These are phyloP conservation scores for Temnothorax rugatulus DNA, from an alignment of 2,888 invertebrate genomes.

Conservation along the genomic window DNA sequence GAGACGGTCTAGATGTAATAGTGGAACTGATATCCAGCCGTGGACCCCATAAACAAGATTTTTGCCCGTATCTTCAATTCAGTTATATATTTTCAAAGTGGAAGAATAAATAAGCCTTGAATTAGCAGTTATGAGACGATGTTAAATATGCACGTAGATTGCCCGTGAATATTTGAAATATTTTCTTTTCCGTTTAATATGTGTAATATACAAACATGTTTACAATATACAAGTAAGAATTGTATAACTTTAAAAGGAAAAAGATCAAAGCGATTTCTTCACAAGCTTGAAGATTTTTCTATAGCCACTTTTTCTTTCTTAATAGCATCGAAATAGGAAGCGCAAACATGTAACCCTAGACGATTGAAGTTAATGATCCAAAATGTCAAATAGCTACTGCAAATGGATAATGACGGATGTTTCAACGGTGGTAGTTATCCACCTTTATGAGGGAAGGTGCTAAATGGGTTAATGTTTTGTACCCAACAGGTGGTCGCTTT, in stretches of 20 bases:
- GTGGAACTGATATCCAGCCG: background rate
- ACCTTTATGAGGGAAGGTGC: slow-evolving; percentile 82
- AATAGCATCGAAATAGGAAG: background rate
- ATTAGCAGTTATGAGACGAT: background rate
- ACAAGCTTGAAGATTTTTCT: background rate
- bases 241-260: background rate
- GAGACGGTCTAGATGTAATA: slow-evolving; percentile 23
- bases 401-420: slow-evolving; percentile 55
- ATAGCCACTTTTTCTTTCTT: background rate
- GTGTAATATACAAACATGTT: background rate
- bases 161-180: background rate
- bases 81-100: background rate
- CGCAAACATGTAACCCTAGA: background rate
- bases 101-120: background rate
- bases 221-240: background rate
- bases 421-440: slow-evolving; percentile 76
- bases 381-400: slow-evolving; percentile 61
- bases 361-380: slow-evolving; percentile 24
- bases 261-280: background rate
- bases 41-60: background rate
- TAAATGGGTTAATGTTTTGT: slow-evolving; percentile 85
- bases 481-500: slow-evolving; percentile 85
- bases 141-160: slow-evolving; percentile 15
- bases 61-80: background rate
- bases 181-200: background rate